These are phyloP conservation scores for Pseudolaguvia tuberculata DNA, from an alignment of 2,113 vertebrate genomes.

Conservation along the genomic window DNA sequence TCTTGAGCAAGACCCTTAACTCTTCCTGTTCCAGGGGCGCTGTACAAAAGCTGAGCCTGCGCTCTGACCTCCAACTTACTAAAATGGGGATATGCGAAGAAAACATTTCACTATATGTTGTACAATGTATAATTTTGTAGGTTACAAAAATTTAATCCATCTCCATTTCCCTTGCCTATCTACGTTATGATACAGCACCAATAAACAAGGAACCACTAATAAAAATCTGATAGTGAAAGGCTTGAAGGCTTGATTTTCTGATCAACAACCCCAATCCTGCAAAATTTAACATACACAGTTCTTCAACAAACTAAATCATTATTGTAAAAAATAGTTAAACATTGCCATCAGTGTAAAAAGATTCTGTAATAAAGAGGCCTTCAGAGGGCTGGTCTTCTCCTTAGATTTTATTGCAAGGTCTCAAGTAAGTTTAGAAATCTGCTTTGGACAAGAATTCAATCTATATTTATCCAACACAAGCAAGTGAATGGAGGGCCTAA, in stretches of 20 bases:
- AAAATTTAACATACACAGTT: too few relatives aligned
- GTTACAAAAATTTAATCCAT: slow-evolving; percentile 68
- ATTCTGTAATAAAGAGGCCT: slow-evolving; percentile 24
- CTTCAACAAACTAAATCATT: not conserved
- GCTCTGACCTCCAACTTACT: too few relatives aligned
- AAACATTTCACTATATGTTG: too few relatives aligned
- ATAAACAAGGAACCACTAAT: too few relatives aligned
- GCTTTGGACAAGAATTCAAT: slow-evolving; percentile 54
- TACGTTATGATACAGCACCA: not conserved
- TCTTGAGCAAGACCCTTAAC: too few relatives aligned
- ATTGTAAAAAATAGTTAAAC: not conserved
- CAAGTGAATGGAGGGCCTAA: slow-evolving; percentile 72
- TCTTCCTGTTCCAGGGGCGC: too few relatives aligned
- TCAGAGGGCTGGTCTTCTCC: slow-evolving; percentile 42
- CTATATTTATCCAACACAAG: slow-evolving; percentile 73
- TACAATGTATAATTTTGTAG: too few relatives aligned
- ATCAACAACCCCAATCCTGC: too few relatives aligned
- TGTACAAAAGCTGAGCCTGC: too few relatives aligned
- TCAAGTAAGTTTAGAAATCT: slow-evolving; percentile 64
- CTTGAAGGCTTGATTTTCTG: too few relatives aligned
- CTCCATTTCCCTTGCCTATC: slow-evolving; percentile 46
- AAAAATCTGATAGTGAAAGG: too few relatives aligned
- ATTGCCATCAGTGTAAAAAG: slow-evolving; percentile 23
- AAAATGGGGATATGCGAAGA: too few relatives aligned
- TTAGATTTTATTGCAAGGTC: slow-evolving; percentile 62